phyloP scores from a whole-genome alignment of 2,113 vertebrate genomes.

The Sinocyclocheilus maitianheensis region DNA sequence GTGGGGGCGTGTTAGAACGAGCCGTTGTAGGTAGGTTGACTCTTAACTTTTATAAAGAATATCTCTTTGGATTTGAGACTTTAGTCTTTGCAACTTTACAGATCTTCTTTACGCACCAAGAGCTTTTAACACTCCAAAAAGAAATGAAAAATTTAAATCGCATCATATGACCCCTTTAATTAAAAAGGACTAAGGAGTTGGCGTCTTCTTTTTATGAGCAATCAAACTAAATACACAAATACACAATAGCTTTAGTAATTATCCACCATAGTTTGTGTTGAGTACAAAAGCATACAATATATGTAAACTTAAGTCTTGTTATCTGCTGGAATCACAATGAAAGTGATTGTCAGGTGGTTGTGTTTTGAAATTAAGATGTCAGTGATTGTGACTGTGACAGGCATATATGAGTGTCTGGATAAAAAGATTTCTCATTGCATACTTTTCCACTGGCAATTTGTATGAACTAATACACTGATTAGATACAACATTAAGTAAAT shows the following conservation, averaged over 20 bases:
- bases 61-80: too few relatives aligned
- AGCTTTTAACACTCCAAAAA: too few relatives aligned
- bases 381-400: too few relatives aligned
- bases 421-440: not conserved
- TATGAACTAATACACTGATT: too few relatives aligned
- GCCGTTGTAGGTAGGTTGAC: too few relatives aligned
- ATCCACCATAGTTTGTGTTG: not conserved
- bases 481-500: too few relatives aligned
- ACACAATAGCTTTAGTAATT: not conserved
- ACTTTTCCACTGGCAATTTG: not conserved
- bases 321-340: not conserved
- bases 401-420: not conserved
- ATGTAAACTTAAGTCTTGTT: not conserved
- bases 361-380: not conserved
- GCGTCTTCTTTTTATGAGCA: conserved; percentile 10
- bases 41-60: too few relatives aligned
- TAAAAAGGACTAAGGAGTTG: conserved; percentile 18
- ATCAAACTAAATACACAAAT: not conserved
- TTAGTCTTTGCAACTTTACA: too few relatives aligned
- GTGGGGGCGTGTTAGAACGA: too few relatives aligned
- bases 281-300: not conserved
- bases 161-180: not conserved
- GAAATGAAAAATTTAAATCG: too few relatives aligned
- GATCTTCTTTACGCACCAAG: too few relatives aligned
- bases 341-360: not conserved